phyloP scores from a whole-genome alignment of 2,888 invertebrate species.

The Aplocera efformata region DNA sequence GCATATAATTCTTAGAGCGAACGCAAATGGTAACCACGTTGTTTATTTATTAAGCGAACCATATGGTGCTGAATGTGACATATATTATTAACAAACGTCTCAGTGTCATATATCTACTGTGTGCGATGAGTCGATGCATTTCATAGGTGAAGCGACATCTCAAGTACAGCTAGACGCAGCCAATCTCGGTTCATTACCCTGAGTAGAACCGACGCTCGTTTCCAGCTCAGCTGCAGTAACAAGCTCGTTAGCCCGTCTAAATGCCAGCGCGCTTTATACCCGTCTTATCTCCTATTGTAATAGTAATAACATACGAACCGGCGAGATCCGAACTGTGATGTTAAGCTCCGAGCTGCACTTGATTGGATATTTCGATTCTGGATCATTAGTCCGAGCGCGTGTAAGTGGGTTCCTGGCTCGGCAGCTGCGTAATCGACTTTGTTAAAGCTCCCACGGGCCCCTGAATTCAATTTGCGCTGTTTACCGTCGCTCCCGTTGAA shows the following conservation, averaged over 20 bases:
- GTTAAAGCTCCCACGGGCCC: conserved; percentile 12
- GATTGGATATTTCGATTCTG: conserved; percentile 37
- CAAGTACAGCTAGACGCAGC: conserved; percentile 24
- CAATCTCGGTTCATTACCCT: conserved; percentile 43
- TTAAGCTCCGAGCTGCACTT: conserved; percentile 28
- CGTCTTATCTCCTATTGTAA: conserved; percentile 33
- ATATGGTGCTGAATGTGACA: conserved; percentile 23
- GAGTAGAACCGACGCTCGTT: conserved; percentile 28
- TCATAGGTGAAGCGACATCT: not conserved
- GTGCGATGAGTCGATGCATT: not conserved
- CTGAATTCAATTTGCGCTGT: conserved; percentile 19
- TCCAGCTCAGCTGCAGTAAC: conserved; percentile 35
- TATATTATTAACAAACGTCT: not conserved
- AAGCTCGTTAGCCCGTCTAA: conserved; percentile 44
- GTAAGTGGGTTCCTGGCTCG: conserved; percentile 18
- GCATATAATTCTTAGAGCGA: conserved; percentile 29
- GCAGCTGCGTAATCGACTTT: conserved; percentile 10
- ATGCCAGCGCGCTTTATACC: conserved; percentile 29
- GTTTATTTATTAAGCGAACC: conserved; percentile 28
- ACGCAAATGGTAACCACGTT: conserved; percentile 30
- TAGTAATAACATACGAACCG: conserved; percentile 36
- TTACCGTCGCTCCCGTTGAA: conserved; percentile 12
- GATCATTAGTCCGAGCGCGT: conserved; percentile 33
- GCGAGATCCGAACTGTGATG: conserved; percentile 12
- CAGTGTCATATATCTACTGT: not conserved